Conservation (phyloP, 2,888 invertebrate species). For the Drosophila tripunctata region DNA sequence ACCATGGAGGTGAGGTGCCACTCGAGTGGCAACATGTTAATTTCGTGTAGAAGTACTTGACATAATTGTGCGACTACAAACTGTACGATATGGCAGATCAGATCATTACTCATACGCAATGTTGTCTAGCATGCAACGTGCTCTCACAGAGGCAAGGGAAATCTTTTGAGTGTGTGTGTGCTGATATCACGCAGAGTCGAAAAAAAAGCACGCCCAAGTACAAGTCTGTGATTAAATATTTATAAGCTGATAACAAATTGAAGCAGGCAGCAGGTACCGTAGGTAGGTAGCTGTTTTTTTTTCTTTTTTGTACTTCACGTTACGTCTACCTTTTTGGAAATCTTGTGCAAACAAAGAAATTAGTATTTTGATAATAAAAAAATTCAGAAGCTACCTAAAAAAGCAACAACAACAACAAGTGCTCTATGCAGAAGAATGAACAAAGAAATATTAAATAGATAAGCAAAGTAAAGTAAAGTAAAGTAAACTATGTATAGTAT, state of each 20-base stretch:
- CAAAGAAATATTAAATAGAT: constrained; percentile 69
- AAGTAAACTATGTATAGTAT: no score
- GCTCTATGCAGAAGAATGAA: constrained; percentile 31
- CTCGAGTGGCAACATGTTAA: constrained; percentile 71
- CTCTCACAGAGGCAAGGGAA: constrained; percentile 4
- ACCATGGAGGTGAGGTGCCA: constrained; percentile 18
- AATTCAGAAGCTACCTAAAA: constrained; percentile 79
- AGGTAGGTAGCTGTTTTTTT: constrained; percentile 8
- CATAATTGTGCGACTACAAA: constrained; percentile 62
- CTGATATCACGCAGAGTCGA: constrained; percentile 49
- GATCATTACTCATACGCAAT: constrained; percentile 67
- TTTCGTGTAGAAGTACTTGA: constrained; percentile 79
- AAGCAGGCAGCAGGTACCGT: constrained; percentile 61
- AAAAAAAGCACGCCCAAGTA: constrained; percentile 65
- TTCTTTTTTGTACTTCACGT: not conserved
- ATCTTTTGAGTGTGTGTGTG: constrained; percentile 43
- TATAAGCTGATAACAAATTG: constrained; percentile 77
- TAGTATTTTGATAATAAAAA: constrained; percentile 80
- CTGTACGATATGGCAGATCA: constrained; percentile 15
- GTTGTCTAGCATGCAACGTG: constrained; percentile 24
- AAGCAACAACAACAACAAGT: constrained; percentile 33
- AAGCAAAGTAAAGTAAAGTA: constrained; percentile 42
- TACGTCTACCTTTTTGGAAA: constrained; percentile 54
- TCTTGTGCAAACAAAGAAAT: constrained; percentile 79
- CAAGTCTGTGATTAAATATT: constrained; percentile 81